Evolutionary conservation across 2,888 invertebrate species (phyloP).

Genomic region (Onchidella celtica): DNA sequence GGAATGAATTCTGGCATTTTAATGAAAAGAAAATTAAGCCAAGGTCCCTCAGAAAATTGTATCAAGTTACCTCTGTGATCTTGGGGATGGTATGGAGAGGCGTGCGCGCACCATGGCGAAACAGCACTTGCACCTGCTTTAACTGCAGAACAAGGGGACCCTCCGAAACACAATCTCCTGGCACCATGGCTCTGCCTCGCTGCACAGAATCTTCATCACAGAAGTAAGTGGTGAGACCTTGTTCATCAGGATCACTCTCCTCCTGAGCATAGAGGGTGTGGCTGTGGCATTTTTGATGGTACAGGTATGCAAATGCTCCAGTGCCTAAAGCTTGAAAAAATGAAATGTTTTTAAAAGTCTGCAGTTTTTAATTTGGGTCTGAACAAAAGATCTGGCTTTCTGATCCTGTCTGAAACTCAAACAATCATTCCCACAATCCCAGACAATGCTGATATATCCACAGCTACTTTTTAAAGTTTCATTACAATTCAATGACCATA

Average conservation of each 20-base stretch:
- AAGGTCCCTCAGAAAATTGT: too few species aligned
- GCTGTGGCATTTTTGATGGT: background rate
- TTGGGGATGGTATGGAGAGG: constrained; percentile 58
- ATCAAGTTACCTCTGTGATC: constrained; percentile 56
- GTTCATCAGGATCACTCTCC: background rate
- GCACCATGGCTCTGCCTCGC: background rate
- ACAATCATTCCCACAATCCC: too few species aligned
- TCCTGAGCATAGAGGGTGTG: constrained; percentile 9
- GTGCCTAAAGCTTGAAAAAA: constrained; percentile 28
- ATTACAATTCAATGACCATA: too few species aligned
- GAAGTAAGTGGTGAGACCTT: background rate
- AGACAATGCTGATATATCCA: too few species aligned
- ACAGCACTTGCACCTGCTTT: constrained; percentile 71
- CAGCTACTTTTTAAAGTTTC: too few species aligned
- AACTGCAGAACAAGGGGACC: constrained; percentile 55
- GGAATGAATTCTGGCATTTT: too few species aligned
- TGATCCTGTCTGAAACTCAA: too few species aligned
- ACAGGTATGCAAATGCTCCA: constrained; percentile 12
- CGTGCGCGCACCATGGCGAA: constrained; percentile 74
- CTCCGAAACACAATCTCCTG: background rate
- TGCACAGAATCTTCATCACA: background rate
- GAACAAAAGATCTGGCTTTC: too few species aligned
- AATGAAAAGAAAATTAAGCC: too few species aligned
- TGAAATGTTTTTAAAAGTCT: too few species aligned
- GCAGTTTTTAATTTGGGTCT: too few species aligned